phyloP scores from a whole-genome alignment of 1,140 invertebrate genomes.

The Leptinotarsa undecemlineata region DNA sequence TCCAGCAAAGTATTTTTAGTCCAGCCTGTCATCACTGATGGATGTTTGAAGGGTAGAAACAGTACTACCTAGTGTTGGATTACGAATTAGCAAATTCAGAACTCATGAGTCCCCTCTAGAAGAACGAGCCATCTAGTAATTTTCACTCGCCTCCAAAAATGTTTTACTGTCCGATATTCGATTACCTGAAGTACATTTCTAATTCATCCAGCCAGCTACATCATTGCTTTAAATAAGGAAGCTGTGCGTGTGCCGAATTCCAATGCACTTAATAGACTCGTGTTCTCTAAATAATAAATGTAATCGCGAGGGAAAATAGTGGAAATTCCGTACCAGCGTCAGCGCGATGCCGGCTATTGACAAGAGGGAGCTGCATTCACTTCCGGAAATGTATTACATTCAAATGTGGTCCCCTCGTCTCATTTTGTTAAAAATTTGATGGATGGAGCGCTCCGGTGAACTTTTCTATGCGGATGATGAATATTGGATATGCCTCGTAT shows the following conservation, averaged over 20 bases:
- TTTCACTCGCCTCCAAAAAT: background rate
- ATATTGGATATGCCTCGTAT: background rate
- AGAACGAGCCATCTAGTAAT: no score
- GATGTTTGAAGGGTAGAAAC: no score
- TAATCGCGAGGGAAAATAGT: constrained; percentile 23
- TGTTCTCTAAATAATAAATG: constrained; percentile 42
- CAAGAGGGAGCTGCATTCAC: constrained; percentile 12
- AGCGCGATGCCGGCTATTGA: constrained; percentile 16
- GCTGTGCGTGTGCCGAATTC: constrained; percentile 35
- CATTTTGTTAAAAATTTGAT: constrained; percentile 26
- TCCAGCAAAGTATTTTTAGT: no score
- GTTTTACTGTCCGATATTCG: background rate
- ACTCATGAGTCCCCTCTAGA: no score
- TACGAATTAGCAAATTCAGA: no score
- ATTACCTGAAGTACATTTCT: constrained; percentile 18
- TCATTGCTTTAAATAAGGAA: constrained; percentile 38
- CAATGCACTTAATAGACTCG: constrained; percentile 41
- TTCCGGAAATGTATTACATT: constrained; percentile 21
- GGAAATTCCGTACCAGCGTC: constrained; percentile 11
- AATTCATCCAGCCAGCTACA: constrained; percentile 38
- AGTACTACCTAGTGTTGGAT: no score
- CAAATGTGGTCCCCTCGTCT: constrained; percentile 6
- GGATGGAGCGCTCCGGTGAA: constrained; percentile 8
- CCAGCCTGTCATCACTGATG: no score
- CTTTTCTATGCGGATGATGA: background rate